Evolutionary conservation across 1,140 invertebrate genomes (phyloP).

Genomic region (Diorhabda elongata): DNA sequence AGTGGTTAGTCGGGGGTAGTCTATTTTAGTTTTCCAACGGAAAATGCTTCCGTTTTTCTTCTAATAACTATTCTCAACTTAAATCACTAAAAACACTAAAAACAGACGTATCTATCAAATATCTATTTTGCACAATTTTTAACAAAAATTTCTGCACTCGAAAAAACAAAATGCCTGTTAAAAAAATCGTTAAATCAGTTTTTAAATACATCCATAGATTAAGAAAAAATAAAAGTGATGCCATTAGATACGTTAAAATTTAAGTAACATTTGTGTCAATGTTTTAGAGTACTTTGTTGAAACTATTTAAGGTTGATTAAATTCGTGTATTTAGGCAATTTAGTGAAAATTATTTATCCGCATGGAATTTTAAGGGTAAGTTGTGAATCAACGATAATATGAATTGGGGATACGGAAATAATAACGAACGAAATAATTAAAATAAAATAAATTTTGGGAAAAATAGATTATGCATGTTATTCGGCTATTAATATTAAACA

Average conservation of each 20-base stretch:
- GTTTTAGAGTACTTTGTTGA: too few relatives aligned
- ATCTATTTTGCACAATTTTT: background rate
- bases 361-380: too few relatives aligned
- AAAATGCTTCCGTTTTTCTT: background rate
- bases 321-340: too few relatives aligned
- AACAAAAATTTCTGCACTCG: background rate
- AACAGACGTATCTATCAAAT: background rate
- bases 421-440: too few relatives aligned
- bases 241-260: constrained; percentile 1
- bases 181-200: constrained; percentile 10
- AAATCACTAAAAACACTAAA: background rate
- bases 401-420: too few relatives aligned
- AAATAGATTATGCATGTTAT: too few relatives aligned
- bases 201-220: constrained; percentile 1
- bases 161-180: constrained; percentile 1
- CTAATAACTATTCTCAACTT: background rate
- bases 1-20: background rate
- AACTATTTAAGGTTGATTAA: too few relatives aligned
- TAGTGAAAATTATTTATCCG: too few relatives aligned
- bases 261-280: background rate
- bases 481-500: too few relatives aligned
- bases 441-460: too few relatives aligned
- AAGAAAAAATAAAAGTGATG: constrained; percentile 5
- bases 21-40: constrained; percentile 3
- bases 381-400: too few relatives aligned